phyloP scores from a whole-genome alignment of 2,113 vertebrate species.

The Laticauda laticaudata region DNA sequence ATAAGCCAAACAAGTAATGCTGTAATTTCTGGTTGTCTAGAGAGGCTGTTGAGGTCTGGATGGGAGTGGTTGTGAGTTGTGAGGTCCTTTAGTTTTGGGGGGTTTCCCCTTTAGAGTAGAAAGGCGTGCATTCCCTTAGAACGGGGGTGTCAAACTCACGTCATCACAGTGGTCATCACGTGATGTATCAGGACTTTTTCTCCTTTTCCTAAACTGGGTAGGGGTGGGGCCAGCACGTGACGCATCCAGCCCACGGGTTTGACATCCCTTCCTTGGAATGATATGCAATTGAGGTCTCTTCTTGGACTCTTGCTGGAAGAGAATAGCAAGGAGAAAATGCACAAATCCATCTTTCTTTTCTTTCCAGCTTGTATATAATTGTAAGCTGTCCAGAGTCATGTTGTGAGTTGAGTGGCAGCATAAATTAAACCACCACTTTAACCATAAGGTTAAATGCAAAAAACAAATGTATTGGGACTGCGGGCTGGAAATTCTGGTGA shows the following conservation, averaged over 20 bases:
- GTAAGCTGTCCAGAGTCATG: neutral
- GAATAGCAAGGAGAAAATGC: neutral
- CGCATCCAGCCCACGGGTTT: too few relatives aligned
- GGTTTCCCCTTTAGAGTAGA: neutral
- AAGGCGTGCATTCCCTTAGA: neutral
- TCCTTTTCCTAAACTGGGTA: too few relatives aligned
- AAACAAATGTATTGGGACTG: neutral
- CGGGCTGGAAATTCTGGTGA: neutral
- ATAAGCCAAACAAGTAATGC: neutral
- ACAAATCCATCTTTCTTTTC: neutral
- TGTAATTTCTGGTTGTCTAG: neutral
- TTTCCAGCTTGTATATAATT: neutral
- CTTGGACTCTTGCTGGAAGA: neutral
- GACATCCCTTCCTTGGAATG: neutral
- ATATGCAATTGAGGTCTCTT: neutral
- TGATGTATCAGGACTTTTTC: too few relatives aligned
- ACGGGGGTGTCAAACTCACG: too few relatives aligned
- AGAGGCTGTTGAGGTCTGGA: neutral
- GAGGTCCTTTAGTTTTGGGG: neutral
- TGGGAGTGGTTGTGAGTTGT: neutral
- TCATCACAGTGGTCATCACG: too few relatives aligned
- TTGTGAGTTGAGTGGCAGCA: neutral
- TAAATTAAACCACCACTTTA: neutral
- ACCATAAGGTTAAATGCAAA: neutral
- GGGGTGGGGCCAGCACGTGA: too few relatives aligned